These are phyloP conservation scores for Rhodophaea formosa DNA, from an alignment of 2,888 invertebrate species.

Conservation along the genomic window DNA sequence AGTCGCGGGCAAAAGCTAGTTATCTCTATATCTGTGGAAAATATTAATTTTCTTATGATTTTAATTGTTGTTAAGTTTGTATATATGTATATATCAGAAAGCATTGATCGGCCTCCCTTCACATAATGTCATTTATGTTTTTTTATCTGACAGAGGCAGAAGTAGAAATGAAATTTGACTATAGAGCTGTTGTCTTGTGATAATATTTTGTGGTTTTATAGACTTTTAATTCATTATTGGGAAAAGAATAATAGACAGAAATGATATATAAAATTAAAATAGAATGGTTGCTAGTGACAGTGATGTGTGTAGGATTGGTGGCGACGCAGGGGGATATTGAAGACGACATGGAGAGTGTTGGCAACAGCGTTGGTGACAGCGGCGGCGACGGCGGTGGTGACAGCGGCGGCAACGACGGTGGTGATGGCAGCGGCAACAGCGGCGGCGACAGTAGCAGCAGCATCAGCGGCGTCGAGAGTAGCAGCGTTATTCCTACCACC, in stretches of 20 bases:
- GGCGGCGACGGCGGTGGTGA: not conserved
- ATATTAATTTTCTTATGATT: no score
- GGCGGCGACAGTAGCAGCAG: conserved; percentile 18
- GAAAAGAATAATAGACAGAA: not conserved
- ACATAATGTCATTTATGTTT: not conserved
- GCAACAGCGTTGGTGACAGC: not conserved
- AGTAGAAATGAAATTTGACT: not conserved
- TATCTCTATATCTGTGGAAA: no score
- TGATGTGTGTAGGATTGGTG: not conserved
- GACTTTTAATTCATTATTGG: not conserved
- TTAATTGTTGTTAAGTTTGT: no score
- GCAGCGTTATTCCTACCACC: not conserved
- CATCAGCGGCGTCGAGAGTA: conserved; percentile 4
- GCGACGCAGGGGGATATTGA: not conserved
- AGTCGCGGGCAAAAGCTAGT: no score
- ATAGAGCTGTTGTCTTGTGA: not conserved
- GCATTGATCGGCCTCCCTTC: not conserved
- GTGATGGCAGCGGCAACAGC: not conserved
- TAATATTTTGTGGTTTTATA: not conserved
- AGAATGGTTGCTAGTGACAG: not conserved
- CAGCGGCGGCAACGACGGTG: not conserved
- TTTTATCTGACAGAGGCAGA: not conserved
- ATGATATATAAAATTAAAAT: not conserved
- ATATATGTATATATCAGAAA: no score
- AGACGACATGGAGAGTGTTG: not conserved